A percentile compares a stretch with the other conserved stretches of the same genome.
These are phyloP conservation scores for Smittia sp. DNA, from an alignment of 2,888 invertebrate species.

Conservation along the genomic window DNA sequence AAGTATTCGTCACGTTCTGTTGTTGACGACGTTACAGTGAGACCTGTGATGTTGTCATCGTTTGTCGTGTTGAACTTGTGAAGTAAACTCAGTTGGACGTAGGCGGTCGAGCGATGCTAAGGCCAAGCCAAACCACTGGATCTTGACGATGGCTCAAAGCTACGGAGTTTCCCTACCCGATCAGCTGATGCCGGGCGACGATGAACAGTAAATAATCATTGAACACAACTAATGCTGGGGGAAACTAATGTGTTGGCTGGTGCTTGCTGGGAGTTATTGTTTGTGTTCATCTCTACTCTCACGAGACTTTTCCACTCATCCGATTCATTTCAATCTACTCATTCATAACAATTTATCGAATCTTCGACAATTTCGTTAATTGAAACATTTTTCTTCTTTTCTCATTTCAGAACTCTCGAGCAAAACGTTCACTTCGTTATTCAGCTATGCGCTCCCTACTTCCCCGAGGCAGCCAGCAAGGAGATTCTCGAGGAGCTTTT, in stretches of 20 bases:
- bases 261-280: not conserved
- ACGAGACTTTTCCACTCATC: not conserved
- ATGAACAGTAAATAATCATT: slow-evolving; percentile 14
- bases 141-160: slow-evolving; percentile 15
- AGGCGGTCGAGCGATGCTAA: not conserved
- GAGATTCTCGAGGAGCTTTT: slow-evolving; percentile 83
- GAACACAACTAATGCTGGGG: not conserved
- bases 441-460: slow-evolving; percentile 56
- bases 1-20: slow-evolving; percentile 39
- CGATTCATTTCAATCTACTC: not conserved
- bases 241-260: slow-evolving; percentile 18
- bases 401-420: slow-evolving; percentile 43
- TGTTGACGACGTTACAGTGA: not conserved
- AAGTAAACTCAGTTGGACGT: not conserved
- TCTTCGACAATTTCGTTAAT: not conserved
- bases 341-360: slow-evolving; percentile 21
- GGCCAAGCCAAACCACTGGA: not conserved
- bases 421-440: slow-evolving; percentile 43
- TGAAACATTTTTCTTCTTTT: slow-evolving; percentile 11
- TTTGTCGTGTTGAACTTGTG: not conserved
- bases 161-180: not conserved
- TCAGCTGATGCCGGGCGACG: not conserved
- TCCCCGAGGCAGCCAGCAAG: slow-evolving; percentile 69
- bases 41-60: not conserved
- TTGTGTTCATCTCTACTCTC: not conserved